Evolutionary conservation across 2,113 vertebrate genomes (phyloP).

Genomic region (Callaeas wilsoni): DNA sequence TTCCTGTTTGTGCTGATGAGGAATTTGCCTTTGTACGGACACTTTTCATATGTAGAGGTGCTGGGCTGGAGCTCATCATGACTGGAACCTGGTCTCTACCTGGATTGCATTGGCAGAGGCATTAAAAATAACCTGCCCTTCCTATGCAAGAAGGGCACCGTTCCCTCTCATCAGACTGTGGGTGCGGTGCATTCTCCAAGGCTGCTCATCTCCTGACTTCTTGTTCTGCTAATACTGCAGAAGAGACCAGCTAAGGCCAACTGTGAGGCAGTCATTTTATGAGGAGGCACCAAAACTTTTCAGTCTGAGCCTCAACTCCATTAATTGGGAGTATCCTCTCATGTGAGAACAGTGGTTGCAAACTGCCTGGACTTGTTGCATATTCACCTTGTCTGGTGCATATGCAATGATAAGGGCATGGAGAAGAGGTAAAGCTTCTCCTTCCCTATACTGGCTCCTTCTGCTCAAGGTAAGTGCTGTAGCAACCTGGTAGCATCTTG

Average conservation of each 20-base stretch:
- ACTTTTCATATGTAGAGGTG: not conserved
- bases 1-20: not conserved
- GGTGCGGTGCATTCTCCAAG: not conserved
- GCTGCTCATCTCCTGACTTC: not conserved
- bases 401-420: not conserved
- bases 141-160: not conserved
- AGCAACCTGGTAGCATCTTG: not conserved
- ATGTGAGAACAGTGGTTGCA: not conserved
- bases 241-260: not conserved
- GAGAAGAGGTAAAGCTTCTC: not conserved
- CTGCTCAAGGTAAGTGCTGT: not conserved
- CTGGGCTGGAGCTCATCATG: not conserved
- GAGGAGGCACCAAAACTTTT: not conserved
- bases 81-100: not conserved
- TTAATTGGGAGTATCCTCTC: not conserved
- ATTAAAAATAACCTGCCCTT: not conserved
- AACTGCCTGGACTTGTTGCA: not conserved
- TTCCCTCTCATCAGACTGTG: not conserved
- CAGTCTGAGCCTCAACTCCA: not conserved
- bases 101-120: not conserved
- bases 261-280: not conserved
- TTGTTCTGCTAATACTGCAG: not conserved
- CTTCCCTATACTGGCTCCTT: not conserved
- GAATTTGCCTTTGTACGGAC: not conserved
- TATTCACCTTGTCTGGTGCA: not conserved